These are phyloP conservation scores for Mesochorus sp. DNA, from an alignment of 2,888 invertebrate genomes.

Conservation along the genomic window DNA sequence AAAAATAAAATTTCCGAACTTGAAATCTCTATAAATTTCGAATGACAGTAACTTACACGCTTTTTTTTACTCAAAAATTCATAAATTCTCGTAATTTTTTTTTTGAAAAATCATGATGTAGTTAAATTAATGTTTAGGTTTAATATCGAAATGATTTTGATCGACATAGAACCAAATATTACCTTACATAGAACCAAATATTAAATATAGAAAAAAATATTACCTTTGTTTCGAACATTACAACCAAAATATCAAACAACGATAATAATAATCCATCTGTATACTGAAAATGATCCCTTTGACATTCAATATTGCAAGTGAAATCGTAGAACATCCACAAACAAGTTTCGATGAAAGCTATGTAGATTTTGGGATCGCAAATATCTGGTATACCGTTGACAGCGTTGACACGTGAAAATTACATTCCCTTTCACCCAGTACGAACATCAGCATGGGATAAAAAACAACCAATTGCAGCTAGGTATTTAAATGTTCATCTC, in stretches of 20 bases:
- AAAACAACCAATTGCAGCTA: background rate
- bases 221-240: no score
- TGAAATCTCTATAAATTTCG: no score
- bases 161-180: no score
- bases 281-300: background rate
- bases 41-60: no score
- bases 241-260: background rate
- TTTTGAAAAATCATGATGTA: no score
- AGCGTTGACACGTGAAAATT: conserved; percentile 6
- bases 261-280: background rate
- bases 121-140: no score
- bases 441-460: background rate
- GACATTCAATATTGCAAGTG: background rate
- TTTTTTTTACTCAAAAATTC: no score
- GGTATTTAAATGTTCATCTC: background rate
- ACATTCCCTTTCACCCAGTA: background rate
- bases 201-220: no score
- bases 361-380: background rate
- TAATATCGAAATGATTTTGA: no score
- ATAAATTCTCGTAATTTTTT: no score
- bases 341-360: background rate
- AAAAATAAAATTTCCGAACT: no score
- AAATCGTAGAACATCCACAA: background rate
- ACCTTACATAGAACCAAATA: no score
- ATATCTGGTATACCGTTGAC: conserved; percentile 3